Conservation (phyloP, 2,113 vertebrate genomes). For the Sus scrofa region T2T-Sscrofa CM000812.6:130592501-130593000, state of each 20-base stretch:
- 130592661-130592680: too few species aligned
- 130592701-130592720: not conserved
- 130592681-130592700: too few species aligned
- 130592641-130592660: too few species aligned
- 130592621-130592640: too few species aligned
- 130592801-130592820: not conserved
- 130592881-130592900: constrained; percentile 31
- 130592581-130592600: too few species aligned
- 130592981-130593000: not conserved
- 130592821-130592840: not conserved
- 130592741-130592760: not conserved
- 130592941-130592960: not conserved
- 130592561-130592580: too few species aligned
- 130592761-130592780: not conserved
- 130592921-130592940: not conserved
- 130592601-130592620: too few species aligned
- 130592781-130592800: constrained; percentile 11
- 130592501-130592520: too few species aligned
- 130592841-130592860: not conserved
- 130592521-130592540: too few species aligned
- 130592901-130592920: constrained; percentile 25
- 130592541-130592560: too few species aligned
- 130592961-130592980: not conserved
- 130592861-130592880: constrained; percentile 22
- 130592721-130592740: not conserved